A percentile compares a stretch with the other conserved stretches of the same genome.
phyloP scores from a whole-genome alignment of 1,140 invertebrate genomes.

The Rhynchophorus ferrugineus region DNA sequence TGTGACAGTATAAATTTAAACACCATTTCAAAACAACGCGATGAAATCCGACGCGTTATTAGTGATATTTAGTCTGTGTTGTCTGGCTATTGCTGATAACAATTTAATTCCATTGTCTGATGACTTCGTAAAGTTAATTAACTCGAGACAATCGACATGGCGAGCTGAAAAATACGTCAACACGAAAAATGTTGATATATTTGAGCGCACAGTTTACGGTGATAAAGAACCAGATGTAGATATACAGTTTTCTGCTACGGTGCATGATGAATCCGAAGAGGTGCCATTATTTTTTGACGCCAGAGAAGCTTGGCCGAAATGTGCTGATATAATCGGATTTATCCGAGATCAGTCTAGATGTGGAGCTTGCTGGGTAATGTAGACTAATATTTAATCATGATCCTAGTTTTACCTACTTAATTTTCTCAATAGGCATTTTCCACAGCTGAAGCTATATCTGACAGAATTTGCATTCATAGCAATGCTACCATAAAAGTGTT shows the following conservation, averaged over 20 bases:
- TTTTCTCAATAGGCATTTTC: constrained; percentile 55
- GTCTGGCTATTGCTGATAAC: background rate
- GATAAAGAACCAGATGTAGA: background rate
- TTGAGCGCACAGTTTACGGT: background rate
- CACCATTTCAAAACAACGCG: too few species aligned
- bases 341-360: constrained; percentile 14
- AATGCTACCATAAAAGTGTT: constrained; percentile 48
- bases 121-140: background rate
- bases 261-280: constrained; percentile 20
- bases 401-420: too few species aligned
- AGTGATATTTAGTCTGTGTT: too few species aligned
- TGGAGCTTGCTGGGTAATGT: constrained; percentile 19
- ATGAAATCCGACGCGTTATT: too few species aligned
- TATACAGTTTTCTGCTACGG: background rate
- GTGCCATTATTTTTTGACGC: constrained; percentile 16
- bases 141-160: background rate
- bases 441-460: constrained; percentile 60
- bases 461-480: constrained; percentile 58
- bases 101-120: background rate
- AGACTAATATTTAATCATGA: too few species aligned
- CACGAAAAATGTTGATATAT: background rate
- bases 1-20: too few species aligned
- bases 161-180: background rate
- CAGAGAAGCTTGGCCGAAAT: constrained; percentile 16
- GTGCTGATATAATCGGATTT: constrained; percentile 37